Conservation (phyloP, 2,113 vertebrate species). For the Amazona guildingii region DNA sequence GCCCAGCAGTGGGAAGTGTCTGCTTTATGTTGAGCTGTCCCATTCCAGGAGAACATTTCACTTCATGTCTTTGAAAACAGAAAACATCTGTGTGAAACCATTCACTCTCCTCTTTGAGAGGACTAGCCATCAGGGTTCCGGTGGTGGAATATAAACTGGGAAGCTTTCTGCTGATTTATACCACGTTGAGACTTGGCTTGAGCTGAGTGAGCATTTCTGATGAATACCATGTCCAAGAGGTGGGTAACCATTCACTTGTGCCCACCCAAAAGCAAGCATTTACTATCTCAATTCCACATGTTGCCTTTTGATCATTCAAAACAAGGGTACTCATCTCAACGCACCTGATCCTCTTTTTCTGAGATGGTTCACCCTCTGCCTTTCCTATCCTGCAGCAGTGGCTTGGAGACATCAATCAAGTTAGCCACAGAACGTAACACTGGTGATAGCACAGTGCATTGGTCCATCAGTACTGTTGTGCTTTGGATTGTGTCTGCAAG, state of each 20-base stretch:
- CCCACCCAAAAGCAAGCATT: neutral
- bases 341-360: neutral
- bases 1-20: neutral
- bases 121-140: neutral
- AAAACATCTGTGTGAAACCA: neutral
- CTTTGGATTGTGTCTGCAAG: rapidly evolving
- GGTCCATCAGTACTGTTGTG: neutral
- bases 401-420: neutral
- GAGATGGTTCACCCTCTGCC: neutral
- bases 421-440: neutral
- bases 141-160: neutral
- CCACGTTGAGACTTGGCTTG: neutral
- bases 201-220: neutral
- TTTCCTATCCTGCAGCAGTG: neutral
- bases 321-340: neutral
- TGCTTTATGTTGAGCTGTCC: neutral
- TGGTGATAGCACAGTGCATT: neutral
- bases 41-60: neutral
- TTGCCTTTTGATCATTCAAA: neutral
- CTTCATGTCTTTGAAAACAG: neutral
- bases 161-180: neutral
- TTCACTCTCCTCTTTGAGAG: neutral
- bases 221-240: neutral
- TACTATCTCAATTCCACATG: rapidly evolving
- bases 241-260: neutral